Conservation (phyloP, 1,140 invertebrate genomes). For the Ectropis grisescens region DNA sequence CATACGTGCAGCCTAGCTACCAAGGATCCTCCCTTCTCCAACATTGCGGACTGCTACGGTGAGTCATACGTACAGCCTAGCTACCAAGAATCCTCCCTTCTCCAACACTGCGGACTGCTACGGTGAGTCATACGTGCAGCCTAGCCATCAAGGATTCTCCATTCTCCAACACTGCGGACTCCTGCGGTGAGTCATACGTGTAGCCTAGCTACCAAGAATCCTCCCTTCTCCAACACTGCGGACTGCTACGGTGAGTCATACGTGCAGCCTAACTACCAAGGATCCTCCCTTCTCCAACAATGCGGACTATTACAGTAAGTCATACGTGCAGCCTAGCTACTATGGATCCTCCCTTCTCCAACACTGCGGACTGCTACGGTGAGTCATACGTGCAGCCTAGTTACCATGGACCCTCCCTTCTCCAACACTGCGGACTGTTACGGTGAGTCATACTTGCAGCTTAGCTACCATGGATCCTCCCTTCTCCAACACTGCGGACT, state of each 20-base stretch:
- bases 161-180: conserved; percentile 35
- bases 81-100: not conserved
- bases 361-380: conserved; percentile 46
- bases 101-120: not conserved
- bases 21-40: conserved; percentile 63
- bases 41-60: conserved; percentile 18
- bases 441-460: not conserved
- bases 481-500: not conserved
- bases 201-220: conserved; percentile 59
- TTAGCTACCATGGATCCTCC: not conserved
- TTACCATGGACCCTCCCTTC: conserved; percentile 64
- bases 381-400: conserved; percentile 54
- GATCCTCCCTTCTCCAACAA: not conserved
- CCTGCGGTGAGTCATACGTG: conserved; percentile 46
- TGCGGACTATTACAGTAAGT: not conserved
- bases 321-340: not conserved
- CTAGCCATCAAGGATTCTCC: not conserved
- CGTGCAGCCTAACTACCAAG: not conserved
- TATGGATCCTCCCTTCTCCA: not conserved
- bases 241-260: conserved; percentile 12
- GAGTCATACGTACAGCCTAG: not conserved
- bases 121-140: not conserved
- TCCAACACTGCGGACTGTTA: conserved; percentile 32
- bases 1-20: conserved; percentile 57
- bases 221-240: conserved; percentile 52